Conservation (phyloP, 2,888 invertebrate genomes). For the Mimachlamys varia region DNA sequence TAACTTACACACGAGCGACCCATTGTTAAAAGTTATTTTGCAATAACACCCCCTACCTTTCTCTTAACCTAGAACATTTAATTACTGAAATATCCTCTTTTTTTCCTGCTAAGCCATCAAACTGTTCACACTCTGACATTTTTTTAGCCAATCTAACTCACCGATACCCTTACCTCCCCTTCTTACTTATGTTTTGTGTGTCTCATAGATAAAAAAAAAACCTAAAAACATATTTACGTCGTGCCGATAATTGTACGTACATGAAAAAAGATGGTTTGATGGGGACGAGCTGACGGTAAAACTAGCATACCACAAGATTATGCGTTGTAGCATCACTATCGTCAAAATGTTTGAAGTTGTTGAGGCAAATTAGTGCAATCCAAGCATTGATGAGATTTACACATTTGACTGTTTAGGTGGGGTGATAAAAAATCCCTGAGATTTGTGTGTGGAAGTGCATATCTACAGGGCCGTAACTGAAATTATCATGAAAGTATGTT, state of each 20-base stretch:
- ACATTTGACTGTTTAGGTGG: background rate
- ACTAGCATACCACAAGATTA: background rate
- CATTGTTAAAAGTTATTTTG: background rate
- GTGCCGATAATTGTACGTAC: background rate
- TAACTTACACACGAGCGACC: background rate
- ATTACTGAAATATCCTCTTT: background rate
- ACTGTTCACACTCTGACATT: background rate
- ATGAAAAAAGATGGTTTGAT: background rate
- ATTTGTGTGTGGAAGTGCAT: background rate
- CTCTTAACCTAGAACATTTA: background rate
- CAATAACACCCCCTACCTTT: background rate
- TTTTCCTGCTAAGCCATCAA: background rate
- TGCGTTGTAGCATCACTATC: constrained; percentile 11
- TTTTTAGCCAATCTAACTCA: background rate
- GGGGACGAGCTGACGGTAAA: background rate
- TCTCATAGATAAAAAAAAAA: background rate
- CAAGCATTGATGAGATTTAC: background rate
- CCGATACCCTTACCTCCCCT: background rate
- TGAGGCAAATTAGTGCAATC: constrained; percentile 1
- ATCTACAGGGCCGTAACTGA: background rate
- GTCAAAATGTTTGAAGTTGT: background rate
- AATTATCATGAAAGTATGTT: background rate
- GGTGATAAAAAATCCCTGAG: background rate
- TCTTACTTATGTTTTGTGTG: background rate
- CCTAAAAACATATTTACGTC: background rate